These are phyloP conservation scores for Engystomops pustulosus DNA, from an alignment of 2,113 vertebrate genomes.

Conservation along the genomic window DNA sequence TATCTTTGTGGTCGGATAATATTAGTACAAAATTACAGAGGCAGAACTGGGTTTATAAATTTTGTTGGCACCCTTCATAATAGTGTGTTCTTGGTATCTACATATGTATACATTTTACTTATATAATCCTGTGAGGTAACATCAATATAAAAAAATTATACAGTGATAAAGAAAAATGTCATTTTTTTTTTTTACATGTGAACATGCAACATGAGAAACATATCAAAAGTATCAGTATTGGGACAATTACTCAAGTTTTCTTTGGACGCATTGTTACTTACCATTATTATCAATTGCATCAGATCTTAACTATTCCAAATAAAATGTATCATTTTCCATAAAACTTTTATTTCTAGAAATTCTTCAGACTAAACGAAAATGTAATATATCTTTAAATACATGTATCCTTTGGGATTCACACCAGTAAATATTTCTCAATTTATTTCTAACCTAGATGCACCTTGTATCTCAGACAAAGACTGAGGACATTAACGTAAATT, in stretches of 20 bases:
- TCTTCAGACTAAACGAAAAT: constrained; percentile 70
- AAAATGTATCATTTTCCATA: constrained; percentile 64
- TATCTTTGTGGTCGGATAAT: constrained; percentile 69
- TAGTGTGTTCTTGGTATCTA: constrained; percentile 62
- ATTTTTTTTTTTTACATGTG: constrained; percentile 63
- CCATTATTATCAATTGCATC: constrained; percentile 64
- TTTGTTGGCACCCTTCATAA: constrained; percentile 64
- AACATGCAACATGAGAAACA: constrained; percentile 75
- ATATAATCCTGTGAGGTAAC: constrained; percentile 65
- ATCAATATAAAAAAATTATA: constrained; percentile 66
- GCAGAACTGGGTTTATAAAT: constrained; percentile 60
- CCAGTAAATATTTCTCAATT: constrained; percentile 81
- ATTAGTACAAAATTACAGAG: constrained; percentile 71
- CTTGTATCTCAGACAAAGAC: constrained; percentile 81
- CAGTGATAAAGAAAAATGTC: constrained; percentile 68
- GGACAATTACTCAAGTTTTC: constrained; percentile 63
- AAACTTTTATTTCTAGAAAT: constrained; percentile 64
- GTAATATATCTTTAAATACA: constrained; percentile 71
- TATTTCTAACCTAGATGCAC: constrained; percentile 82
- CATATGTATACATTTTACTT: constrained; percentile 62
- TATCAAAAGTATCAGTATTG: constrained; percentile 64
- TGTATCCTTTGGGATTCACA: constrained; percentile 71
- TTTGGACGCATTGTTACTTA: constrained; percentile 72
- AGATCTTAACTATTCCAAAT: constrained; percentile 69
- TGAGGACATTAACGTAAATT: constrained; percentile 81